phyloP scores from a whole-genome alignment of 2,888 invertebrate genomes.

The Spilosoma lubricipeda region DNA sequence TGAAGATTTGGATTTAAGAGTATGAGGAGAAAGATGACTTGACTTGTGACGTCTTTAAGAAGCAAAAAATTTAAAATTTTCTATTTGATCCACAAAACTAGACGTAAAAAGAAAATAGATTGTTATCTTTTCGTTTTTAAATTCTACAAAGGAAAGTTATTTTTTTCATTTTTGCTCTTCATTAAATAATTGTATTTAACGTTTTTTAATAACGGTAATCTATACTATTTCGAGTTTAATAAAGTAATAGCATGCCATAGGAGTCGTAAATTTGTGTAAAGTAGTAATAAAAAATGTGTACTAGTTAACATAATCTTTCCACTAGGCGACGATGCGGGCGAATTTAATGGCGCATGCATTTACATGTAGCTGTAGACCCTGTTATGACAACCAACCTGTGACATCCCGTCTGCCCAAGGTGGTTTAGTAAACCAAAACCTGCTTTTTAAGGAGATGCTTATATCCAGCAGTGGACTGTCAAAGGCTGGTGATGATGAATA shows the following conservation, averaged over 20 bases:
- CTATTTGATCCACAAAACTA: background rate
- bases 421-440: too few species aligned
- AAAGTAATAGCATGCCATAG: background rate
- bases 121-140: background rate
- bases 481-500: too few species aligned
- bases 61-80: background rate
- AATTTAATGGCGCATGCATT: background rate
- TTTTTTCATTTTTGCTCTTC: too few species aligned
- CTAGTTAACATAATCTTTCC: background rate
- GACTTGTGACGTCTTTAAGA: background rate
- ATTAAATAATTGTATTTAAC: background rate
- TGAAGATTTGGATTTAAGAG: background rate
- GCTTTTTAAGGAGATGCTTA: too few species aligned
- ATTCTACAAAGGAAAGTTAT: background rate
- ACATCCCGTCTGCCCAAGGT: too few species aligned
- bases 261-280: background rate
- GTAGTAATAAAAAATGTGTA: background rate
- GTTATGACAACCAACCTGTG: too few species aligned
- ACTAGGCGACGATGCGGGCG: background rate
- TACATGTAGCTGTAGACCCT: background rate
- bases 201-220: background rate
- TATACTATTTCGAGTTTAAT: background rate
- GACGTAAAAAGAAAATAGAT: too few species aligned
- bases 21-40: background rate
- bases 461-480: too few species aligned